Evolutionary conservation across 2,797 vertebrate genomes (phyloP), one percentile per base, ranked within the genome.

Genomic region (Remorina albescens): DNA sequence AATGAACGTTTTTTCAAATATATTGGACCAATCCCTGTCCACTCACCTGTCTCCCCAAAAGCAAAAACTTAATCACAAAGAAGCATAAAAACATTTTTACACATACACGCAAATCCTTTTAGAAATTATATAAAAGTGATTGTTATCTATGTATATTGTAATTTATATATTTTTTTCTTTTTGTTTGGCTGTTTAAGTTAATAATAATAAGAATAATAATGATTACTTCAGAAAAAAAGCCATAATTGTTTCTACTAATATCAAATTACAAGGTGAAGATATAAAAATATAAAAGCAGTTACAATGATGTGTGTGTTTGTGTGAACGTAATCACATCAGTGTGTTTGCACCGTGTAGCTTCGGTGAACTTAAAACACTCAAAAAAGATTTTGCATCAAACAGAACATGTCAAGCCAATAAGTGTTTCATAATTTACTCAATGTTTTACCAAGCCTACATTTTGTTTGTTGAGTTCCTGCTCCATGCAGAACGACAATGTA

Each of bases 391-490:
- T 37, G 50, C n/a, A 44, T 28, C 9, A 21, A 36, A 26, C 37
- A 30, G 19, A 32, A 69, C 53, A 58, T 59, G 47, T 62, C 25
- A 64, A 42, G 32, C 41, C 47, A n/a, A 60, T 11, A 16, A 19
- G 10, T 19, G 19, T 30, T 76, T 15, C 9, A 57, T 57, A 26
- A 66, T 61, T 67, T 74, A 47, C 51, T 63, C 25, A 46, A 21
- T 63, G 41, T 47, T 71, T 58, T 56, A 62, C 62, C 61, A 66
- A 54, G 63, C 53, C 23, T 68, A n/a, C 55, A 51, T 59, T 23
- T 39, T 64, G 39, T 23, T 71, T 41, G 60, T 68, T 56, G 80
- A 71, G 64, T 68, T 56, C 23, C 13, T 25, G 34, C 32, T 75
- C 30, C 19, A 64, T 65, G 23, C 50, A 57, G 42, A 51, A 51